These are phyloP conservation scores for Erythrolamprus reginae DNA, from an alignment of 2,113 vertebrate genomes.

Conservation along the genomic window DNA sequence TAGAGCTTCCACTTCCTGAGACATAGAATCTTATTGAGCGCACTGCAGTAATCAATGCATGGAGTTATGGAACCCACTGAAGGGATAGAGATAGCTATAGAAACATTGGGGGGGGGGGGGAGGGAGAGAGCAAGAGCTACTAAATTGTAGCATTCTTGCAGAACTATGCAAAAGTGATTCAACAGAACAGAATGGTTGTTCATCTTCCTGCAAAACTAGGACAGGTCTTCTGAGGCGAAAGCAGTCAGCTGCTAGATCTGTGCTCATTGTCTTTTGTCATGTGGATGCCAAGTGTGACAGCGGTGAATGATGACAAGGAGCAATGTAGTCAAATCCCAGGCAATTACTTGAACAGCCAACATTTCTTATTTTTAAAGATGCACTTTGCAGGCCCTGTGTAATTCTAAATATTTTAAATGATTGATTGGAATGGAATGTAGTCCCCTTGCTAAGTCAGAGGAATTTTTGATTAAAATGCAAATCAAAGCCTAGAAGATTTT, in stretches of 20 bases:
- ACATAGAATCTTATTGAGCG: not conserved
- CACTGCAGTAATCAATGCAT: not conserved
- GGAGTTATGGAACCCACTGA: not conserved
- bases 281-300: conserved; percentile 11
- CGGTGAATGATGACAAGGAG: conserved; percentile 14
- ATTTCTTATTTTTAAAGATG: conserved; percentile 19
- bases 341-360: conserved; percentile 22
- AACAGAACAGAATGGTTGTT: not conserved
- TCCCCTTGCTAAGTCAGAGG: conserved; percentile 9
- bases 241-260: conserved; percentile 1
- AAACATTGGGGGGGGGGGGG: too few relatives aligned
- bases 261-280: conserved; percentile 12
- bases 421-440: not conserved
- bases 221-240: conserved; percentile 13
- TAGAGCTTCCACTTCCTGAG: not conserved
- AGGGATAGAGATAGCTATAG: not conserved
- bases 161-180: not conserved
- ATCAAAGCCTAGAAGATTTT: conserved; percentile 1
- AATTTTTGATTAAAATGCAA: conserved; percentile 30
- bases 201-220: conserved; percentile 20
- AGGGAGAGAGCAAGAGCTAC: not conserved
- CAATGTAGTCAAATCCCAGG: not conserved
- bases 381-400: conserved; percentile 11
- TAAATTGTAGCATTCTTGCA: not conserved
- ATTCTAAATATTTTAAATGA: conserved; percentile 28